Evolutionary conservation across 2,888 invertebrate species (phyloP).

Genomic region (Seira ritae): DNA sequence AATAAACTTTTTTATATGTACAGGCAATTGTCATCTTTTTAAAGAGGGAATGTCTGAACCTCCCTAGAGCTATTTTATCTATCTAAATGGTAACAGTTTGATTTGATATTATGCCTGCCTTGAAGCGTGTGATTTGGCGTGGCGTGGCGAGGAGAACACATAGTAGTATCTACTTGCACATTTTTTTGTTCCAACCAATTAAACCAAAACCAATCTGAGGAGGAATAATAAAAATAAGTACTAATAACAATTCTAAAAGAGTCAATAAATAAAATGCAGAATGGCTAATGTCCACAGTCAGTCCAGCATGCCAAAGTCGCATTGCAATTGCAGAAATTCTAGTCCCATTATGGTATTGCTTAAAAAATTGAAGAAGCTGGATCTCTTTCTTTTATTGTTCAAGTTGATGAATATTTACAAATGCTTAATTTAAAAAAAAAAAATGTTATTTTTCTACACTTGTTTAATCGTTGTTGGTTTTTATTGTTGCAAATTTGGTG

Average conservation of each 20-base stretch:
- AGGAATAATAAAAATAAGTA: conserved; percentile 18
- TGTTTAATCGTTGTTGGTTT: no score
- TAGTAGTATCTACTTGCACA: background rate
- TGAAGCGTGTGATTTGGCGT: conserved; percentile 12
- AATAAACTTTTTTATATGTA: background rate
- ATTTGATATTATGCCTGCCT: background rate
- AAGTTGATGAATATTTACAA: no score
- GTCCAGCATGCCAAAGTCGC: background rate
- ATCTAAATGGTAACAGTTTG: conserved; percentile 6
- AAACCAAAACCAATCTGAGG: background rate
- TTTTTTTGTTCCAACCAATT: conserved; percentile 12
- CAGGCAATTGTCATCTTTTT: background rate
- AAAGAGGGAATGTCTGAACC: no score
- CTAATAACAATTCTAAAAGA: conserved; percentile 36
- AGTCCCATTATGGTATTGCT: background rate
- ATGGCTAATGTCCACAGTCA: conserved; percentile 23
- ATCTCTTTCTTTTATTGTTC: no score
- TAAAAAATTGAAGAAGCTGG: no score
- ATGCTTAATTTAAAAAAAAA: no score
- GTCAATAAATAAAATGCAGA: conserved; percentile 31
- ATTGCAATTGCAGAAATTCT: background rate
- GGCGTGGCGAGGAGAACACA: background rate
- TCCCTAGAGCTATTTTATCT: background rate
- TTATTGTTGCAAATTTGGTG: no score
- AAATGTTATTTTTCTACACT: no score